Evolutionary conservation across 2,888 invertebrate genomes (phyloP).

Genomic region (Erebia aethiops): DNA sequence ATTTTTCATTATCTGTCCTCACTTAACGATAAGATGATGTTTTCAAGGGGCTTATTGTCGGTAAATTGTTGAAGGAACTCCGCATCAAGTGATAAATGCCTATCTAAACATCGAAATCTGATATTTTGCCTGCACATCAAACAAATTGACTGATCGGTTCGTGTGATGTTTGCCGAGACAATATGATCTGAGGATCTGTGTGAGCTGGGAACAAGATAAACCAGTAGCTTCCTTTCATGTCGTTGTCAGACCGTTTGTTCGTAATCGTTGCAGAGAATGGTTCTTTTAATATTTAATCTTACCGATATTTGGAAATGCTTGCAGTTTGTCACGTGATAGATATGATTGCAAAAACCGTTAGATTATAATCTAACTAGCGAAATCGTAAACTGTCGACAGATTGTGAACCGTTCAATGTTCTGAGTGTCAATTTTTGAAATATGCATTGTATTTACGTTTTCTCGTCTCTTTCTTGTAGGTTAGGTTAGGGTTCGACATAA

Average conservation of each 20-base stretch:
- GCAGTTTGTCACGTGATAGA: background rate
- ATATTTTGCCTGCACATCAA: constrained; percentile 3
- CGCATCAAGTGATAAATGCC: background rate
- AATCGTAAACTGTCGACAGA: too few species aligned
- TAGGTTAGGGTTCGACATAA: too few species aligned
- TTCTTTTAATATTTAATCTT: background rate
- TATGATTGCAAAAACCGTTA: too few species aligned
- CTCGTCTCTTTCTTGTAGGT: too few species aligned
- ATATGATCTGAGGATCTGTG: background rate
- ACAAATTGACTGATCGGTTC: constrained; percentile 8
- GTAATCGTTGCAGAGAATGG: background rate
- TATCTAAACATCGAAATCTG: constrained; percentile 8
- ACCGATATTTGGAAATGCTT: background rate
- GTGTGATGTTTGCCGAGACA: constrained; percentile 7
- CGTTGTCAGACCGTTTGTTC: background rate
- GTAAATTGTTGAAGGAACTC: constrained; percentile 1
- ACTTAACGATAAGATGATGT: background rate
- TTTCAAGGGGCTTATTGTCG: background rate
- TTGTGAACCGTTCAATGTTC: too few species aligned
- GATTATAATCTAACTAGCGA: too few species aligned
- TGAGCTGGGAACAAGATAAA: background rate
- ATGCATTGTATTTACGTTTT: too few species aligned
- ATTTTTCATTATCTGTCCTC: background rate
- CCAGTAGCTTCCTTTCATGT: constrained; percentile 6
- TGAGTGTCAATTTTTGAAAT: too few species aligned